Conservation (phyloP, 2,113 vertebrate species). For the Notarius quadriscutis region DNA sequence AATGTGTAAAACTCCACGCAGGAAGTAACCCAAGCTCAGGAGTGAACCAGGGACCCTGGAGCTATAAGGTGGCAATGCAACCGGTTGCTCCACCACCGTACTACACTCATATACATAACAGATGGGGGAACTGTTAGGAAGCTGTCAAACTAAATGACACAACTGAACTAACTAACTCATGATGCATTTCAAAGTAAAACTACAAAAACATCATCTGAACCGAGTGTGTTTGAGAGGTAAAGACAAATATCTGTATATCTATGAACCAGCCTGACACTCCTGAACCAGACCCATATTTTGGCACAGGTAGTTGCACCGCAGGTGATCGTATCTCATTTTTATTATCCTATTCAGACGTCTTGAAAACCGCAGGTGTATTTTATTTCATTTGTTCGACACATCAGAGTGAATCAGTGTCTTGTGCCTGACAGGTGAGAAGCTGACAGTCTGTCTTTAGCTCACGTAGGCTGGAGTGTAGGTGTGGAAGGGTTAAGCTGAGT, state of each 20-base stretch:
- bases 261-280: not conserved
- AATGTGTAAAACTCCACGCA: no score
- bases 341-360: not conserved
- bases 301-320: not conserved
- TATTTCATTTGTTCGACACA: slow-evolving; percentile 1
- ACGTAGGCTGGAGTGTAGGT: not conserved
- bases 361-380: not conserved
- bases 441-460: not conserved
- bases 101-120: not conserved
- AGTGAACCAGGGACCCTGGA: not conserved
- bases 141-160: not conserved
- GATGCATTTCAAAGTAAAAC: no score
- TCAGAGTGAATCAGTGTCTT: slow-evolving; percentile 9
- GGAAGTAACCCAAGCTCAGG: not conserved
- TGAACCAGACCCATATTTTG: not conserved
- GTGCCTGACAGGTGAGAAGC: not conserved
- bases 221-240: not conserved
- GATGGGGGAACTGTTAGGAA: not conserved
- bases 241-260: not conserved
- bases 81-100: not conserved
- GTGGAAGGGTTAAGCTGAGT: not conserved
- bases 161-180: not conserved
- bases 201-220: no score
- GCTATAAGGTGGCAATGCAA: not conserved
- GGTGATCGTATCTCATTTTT: not conserved